Evolutionary conservation across 2,888 invertebrate species (phyloP).

Genomic region (Lithophane ornitopus): DNA sequence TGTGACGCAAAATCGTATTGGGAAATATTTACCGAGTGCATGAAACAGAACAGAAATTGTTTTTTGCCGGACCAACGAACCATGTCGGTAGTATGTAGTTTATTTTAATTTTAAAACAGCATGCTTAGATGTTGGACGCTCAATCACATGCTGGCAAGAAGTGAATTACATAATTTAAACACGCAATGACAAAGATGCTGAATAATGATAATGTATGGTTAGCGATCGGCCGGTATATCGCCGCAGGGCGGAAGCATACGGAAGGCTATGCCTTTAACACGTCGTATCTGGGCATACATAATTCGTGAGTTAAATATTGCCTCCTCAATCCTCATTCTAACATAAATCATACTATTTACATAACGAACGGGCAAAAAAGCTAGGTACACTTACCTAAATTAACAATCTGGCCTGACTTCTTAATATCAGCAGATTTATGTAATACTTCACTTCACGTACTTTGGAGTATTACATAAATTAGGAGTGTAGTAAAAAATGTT

Average conservation of each 20-base stretch:
- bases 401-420: slow-evolving; percentile 31
- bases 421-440: slow-evolving; percentile 29
- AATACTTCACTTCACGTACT: too few species aligned
- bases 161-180: slow-evolving; percentile 62
- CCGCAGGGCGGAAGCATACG: slow-evolving; percentile 53
- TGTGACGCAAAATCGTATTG: slow-evolving; percentile 12
- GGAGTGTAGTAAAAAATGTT: neutral
- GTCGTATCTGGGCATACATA: slow-evolving; percentile 41
- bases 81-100: slow-evolving; percentile 18
- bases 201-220: slow-evolving; percentile 52
- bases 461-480: neutral
- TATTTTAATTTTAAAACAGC: slow-evolving; percentile 32
- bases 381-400: slow-evolving; percentile 14
- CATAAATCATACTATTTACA: slow-evolving; percentile 38
- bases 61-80: slow-evolving; percentile 5
- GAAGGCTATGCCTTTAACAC: slow-evolving; percentile 50
- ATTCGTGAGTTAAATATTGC: slow-evolving; percentile 55
- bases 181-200: slow-evolving; percentile 62
- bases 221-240: slow-evolving; percentile 32
- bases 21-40: slow-evolving; percentile 6
- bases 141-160: slow-evolving; percentile 53
- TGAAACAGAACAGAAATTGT: slow-evolving; percentile 2
- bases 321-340: slow-evolving; percentile 14
- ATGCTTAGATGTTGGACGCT: slow-evolving; percentile 21
- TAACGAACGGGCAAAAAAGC: slow-evolving; percentile 17